These are phyloP conservation scores for Ecliptopera silaceata DNA, from an alignment of 2,888 invertebrate species.

Conservation along the genomic window DNA sequence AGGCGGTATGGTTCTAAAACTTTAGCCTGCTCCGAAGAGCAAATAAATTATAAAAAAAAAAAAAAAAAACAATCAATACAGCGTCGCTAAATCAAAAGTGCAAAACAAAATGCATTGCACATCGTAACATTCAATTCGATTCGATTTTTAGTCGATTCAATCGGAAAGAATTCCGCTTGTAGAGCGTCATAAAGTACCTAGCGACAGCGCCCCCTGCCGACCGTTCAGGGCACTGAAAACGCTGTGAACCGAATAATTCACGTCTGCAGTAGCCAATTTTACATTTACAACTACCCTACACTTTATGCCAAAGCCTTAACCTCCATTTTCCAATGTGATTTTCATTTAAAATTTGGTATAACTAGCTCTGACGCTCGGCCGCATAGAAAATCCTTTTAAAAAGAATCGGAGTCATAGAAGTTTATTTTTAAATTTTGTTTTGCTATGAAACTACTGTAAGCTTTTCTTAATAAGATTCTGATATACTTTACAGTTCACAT, in stretches of 20 bases:
- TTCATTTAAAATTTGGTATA: conserved; percentile 24
- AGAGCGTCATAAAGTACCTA: conserved; percentile 58
- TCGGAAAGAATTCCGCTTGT: conserved; percentile 55
- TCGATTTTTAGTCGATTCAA: conserved; percentile 53
- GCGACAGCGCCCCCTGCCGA: conserved; percentile 47
- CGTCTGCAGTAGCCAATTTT: conserved; percentile 45
- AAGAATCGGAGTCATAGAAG: conserved; percentile 33
- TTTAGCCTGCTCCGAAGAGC: no score
- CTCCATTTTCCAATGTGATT: conserved; percentile 21
- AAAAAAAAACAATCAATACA: not conserved
- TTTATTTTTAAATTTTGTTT: conserved; percentile 30
- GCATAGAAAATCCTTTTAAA: conserved; percentile 41
- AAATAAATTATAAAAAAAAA: no score
- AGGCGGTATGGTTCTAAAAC: no score
- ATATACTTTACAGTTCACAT: no score
- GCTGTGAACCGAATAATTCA: conserved; percentile 65
- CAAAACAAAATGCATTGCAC: conserved; percentile 15
- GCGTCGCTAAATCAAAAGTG: not conserved
- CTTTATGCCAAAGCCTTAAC: conserved; percentile 17
- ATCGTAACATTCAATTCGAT: conserved; percentile 56
- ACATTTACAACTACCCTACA: conserved; percentile 28
- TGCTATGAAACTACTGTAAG: conserved; percentile 9
- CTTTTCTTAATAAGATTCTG: not conserved
- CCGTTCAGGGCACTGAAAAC: conserved; percentile 49
- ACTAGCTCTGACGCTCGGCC: conserved; percentile 31